Evolutionary conservation across 2,113 vertebrate genomes (phyloP).

Genomic region (Paracanthobrama guichenoti): DNA sequence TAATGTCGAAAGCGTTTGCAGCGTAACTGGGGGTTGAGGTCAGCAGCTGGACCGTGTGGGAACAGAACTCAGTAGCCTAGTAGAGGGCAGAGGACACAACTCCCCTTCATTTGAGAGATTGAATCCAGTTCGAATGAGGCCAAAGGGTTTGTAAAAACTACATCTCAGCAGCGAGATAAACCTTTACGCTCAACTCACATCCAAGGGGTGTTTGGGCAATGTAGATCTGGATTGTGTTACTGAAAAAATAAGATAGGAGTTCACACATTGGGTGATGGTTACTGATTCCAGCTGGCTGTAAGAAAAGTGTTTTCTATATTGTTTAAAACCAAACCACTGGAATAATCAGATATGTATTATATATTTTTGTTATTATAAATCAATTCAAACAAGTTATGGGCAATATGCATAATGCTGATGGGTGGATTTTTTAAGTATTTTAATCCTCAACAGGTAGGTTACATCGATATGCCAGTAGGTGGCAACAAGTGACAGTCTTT

Average conservation of each 20-base stretch:
- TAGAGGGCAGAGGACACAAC: slow-evolving; percentile 28
- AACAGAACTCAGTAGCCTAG: slow-evolving; percentile 30
- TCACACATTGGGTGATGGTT: not conserved
- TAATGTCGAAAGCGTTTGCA: not conserved
- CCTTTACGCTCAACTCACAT: not conserved
- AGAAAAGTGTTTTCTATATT: not conserved
- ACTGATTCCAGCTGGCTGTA: slow-evolving; percentile 16
- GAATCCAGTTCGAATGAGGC: slow-evolving; percentile 24
- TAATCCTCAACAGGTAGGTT: not conserved
- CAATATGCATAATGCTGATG: not conserved
- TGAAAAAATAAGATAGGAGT: not conserved
- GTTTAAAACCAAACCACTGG: not conserved
- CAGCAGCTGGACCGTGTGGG: slow-evolving; percentile 50
- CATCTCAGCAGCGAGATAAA: slow-evolving; percentile 20
- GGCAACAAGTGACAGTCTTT: not conserved
- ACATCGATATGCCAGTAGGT: not conserved
- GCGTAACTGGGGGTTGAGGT: slow-evolving; percentile 32
- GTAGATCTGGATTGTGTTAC: not conserved
- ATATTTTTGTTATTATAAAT: not conserved
- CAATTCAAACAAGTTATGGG: not conserved
- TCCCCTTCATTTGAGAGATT: slow-evolving; percentile 33
- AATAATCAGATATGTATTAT: not conserved
- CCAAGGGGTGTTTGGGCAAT: not conserved
- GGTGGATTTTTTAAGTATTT: not conserved
- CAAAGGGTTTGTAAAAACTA: slow-evolving; percentile 11